A percentile compares a stretch with the other conserved stretches of the same genome.
Conservation (phyloP, 2,113 vertebrate species). For the Lagopus leucura region DNA sequence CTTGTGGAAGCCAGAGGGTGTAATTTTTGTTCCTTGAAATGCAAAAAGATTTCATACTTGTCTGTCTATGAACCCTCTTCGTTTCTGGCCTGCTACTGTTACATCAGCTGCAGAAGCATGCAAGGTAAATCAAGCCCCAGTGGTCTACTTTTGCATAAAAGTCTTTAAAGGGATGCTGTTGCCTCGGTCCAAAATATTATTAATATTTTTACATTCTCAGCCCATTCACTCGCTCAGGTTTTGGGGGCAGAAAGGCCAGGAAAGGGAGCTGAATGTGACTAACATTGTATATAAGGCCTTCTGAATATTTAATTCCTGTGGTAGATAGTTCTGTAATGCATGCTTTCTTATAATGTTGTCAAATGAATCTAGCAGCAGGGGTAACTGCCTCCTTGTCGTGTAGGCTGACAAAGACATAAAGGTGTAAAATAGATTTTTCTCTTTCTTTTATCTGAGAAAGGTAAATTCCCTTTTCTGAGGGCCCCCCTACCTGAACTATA, state of each 20-base stretch:
- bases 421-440: not conserved
- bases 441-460: constrained; percentile 24
- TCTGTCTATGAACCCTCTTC: not conserved
- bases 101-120: not conserved
- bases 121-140: not conserved
- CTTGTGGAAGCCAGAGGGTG: not conserved
- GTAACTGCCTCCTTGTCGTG: not conserved
- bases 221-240: not conserved
- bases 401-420: constrained; percentile 40
- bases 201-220: not conserved
- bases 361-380: constrained; percentile 26
- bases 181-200: not conserved
- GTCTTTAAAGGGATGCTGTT: not conserved
- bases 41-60: not conserved
- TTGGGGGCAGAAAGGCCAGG: not conserved
- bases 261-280: not conserved
- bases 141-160: not conserved
- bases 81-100: not conserved
- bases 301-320: not conserved
- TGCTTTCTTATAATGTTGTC: not conserved
- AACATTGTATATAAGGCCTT: not conserved
- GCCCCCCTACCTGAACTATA: not conserved
- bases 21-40: not conserved
- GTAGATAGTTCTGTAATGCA: not conserved
- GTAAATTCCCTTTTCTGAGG: not conserved